These are phyloP conservation scores for Peromyscus nudipes DNA, from an alignment of 2,797 vertebrate species.

Conservation along the genomic window DNA sequence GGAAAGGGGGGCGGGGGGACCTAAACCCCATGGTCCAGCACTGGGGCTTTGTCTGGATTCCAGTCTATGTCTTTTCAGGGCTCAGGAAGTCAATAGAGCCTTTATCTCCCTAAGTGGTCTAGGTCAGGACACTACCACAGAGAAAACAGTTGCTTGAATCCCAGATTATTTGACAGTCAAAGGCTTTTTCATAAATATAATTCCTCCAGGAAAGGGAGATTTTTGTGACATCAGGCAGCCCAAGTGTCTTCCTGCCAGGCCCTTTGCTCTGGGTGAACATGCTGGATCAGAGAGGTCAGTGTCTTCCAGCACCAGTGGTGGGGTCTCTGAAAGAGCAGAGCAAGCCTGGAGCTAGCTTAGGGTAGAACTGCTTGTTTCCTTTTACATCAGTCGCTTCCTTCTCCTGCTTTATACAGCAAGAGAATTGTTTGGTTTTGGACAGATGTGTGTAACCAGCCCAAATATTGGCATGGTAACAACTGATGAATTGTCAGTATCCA, in stretches of 20 bases:
- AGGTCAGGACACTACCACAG: slow-evolving; percentile 59
- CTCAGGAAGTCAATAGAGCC: slow-evolving; percentile 61
- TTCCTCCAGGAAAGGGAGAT: slow-evolving; percentile 68
- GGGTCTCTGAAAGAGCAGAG: slow-evolving; percentile 75
- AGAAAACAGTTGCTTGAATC: slow-evolving; percentile 78
- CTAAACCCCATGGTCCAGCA: not conserved
- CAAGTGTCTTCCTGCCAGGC: slow-evolving; percentile 66
- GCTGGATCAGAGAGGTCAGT: slow-evolving; percentile 74
- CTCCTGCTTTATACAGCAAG: slow-evolving; percentile 82
- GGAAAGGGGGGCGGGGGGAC: not conserved
- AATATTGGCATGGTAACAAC: slow-evolving; percentile 81
- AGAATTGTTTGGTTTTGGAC: slow-evolving; percentile 85
- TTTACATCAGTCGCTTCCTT: slow-evolving; percentile 82
- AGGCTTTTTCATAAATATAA: slow-evolving; percentile 79
- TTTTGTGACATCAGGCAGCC: slow-evolving; percentile 70
- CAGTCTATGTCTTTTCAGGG: not conserved
- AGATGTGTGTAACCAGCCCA: slow-evolving; percentile 84
- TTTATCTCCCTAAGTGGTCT: slow-evolving; percentile 68
- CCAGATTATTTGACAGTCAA: slow-evolving; percentile 77
- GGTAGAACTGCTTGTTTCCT: slow-evolving; percentile 67
- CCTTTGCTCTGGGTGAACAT: slow-evolving; percentile 66
- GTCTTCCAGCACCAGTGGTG: slow-evolving; percentile 31
- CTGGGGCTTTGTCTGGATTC: slow-evolving; percentile 46
- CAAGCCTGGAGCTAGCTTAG: slow-evolving; percentile 68
- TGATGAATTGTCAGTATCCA: slow-evolving; percentile 78